Conservation (phyloP, 2,797 vertebrate genomes). For the Pygocentrus nattereri region DNA sequence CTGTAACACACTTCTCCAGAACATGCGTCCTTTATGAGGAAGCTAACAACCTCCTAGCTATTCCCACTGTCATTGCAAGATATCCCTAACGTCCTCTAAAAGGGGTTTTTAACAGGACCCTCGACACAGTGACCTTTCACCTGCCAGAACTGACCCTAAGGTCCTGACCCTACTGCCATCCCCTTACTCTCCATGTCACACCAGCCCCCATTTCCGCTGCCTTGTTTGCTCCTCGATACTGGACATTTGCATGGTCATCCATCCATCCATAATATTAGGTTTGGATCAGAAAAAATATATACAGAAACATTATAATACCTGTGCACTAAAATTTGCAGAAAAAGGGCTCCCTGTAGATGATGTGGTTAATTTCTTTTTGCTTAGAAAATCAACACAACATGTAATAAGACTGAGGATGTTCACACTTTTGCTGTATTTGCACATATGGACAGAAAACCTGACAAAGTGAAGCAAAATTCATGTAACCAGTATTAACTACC, state of each 20-base stretch:
- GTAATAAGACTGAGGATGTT: no score
- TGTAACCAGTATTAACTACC: no score
- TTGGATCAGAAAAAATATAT: no score
- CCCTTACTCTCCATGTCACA: neutral
- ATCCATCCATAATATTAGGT: neutral
- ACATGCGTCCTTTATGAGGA: slow-evolving; percentile 62
- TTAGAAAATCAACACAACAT: no score
- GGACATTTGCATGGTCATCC: neutral
- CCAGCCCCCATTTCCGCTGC: slow-evolving; percentile 42
- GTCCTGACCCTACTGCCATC: slow-evolving; percentile 73
- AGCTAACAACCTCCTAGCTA: slow-evolving; percentile 64
- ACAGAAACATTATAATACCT: no score
- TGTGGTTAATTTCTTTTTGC: no score
- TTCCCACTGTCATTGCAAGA: slow-evolving; percentile 80
- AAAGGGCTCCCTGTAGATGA: no score
- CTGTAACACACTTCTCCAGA: slow-evolving; percentile 69
- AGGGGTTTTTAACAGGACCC: slow-evolving; percentile 82
- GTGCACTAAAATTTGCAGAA: no score
- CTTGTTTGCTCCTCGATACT: slow-evolving; percentile 32
- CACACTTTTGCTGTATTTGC: no score
- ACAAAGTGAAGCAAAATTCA: no score
- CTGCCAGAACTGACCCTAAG: slow-evolving; percentile 72
- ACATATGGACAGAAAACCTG: no score
- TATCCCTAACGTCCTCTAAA: slow-evolving; percentile 80
- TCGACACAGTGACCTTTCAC: slow-evolving; percentile 74